Conservation (phyloP, 1,140 invertebrate species). For the Drosophila carrolli region DNA sequence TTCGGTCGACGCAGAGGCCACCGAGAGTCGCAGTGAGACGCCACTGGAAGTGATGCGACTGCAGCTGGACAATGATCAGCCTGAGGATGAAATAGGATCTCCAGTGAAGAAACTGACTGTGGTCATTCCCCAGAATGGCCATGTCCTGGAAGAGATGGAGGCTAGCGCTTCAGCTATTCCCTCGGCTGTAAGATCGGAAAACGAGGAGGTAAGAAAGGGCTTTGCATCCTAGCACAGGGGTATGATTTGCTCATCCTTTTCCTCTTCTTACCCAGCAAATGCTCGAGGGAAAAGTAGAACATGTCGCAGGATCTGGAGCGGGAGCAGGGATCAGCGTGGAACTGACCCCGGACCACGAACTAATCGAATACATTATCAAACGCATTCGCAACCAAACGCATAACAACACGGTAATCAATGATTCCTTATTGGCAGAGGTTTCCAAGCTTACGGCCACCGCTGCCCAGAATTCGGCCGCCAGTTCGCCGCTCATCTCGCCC, state of each 20-base stretch:
- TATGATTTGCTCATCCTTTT: conserved; percentile 15
- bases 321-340: conserved; percentile 27
- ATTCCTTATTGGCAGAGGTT: conserved; percentile 74
- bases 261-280: conserved; percentile 45
- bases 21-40: conserved; percentile 65
- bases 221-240: too few relatives aligned
- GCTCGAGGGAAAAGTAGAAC: conserved; percentile 36
- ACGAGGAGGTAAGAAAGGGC: conserved; percentile 51
- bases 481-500: conserved; percentile 67
- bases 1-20: conserved; percentile 42
- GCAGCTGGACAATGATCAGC: conserved; percentile 54
- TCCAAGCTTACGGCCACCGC: conserved; percentile 78
- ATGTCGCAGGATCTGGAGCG: neutral
- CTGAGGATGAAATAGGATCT: conserved; percentile 62
- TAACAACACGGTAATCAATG: conserved; percentile 76
- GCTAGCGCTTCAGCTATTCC: conserved; percentile 11
- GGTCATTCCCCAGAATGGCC: conserved; percentile 12
- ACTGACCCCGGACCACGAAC: conserved; percentile 68
- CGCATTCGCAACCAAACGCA: conserved; percentile 81
- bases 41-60: conserved; percentile 29
- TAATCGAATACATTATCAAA: conserved; percentile 78
- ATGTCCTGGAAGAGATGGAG: conserved; percentile 23
- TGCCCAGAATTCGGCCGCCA: conserved; percentile 71
- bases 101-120: conserved; percentile 14
- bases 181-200: conserved; percentile 13